Conservation (phyloP, 30 jellyfish, hydroid and myxozoan genomes). For the Hydractinia echinata region DNA sequence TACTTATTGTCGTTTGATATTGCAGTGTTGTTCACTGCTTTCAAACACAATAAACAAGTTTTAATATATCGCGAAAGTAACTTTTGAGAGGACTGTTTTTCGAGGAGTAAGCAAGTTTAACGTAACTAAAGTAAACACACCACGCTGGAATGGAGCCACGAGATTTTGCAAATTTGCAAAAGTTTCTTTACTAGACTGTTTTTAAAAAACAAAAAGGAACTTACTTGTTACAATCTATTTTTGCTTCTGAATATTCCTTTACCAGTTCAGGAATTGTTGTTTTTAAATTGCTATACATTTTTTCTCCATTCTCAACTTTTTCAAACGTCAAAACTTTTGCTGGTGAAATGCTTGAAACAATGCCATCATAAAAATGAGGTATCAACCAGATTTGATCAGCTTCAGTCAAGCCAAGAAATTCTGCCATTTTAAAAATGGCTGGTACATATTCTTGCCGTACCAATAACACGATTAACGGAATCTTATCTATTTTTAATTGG, state of each 20-base stretch:
- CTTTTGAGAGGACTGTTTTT: too few species aligned
- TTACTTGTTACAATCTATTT: too few species aligned
- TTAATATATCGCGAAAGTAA: too few species aligned
- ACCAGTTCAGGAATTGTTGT: not conserved
- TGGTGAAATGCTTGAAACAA: slow-evolving; percentile 7
- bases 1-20: too few species aligned
- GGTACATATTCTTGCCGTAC: not conserved
- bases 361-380: slow-evolving; percentile 3
- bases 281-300: not conserved
- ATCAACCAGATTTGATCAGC: not conserved
- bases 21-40: too few species aligned
- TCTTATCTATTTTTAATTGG: not conserved
- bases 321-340: slow-evolving; percentile 5
- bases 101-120: too few species aligned
- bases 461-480: not conserved
- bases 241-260: not conserved
- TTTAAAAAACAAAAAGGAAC: too few species aligned
- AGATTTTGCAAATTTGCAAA: too few species aligned
- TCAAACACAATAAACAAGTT: too few species aligned
- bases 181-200: too few species aligned
- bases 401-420: not conserved
- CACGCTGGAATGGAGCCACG: too few species aligned
- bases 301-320: not conserved
- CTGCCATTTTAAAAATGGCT: not conserved
- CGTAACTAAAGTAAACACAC: too few species aligned